Percentiles rank a stretch among this genome's conserved stretches.
These are phyloP conservation scores for Acrocephalus arundinaceus DNA, from an alignment of 2,113 vertebrate species.

Conservation along the genomic window DNA sequence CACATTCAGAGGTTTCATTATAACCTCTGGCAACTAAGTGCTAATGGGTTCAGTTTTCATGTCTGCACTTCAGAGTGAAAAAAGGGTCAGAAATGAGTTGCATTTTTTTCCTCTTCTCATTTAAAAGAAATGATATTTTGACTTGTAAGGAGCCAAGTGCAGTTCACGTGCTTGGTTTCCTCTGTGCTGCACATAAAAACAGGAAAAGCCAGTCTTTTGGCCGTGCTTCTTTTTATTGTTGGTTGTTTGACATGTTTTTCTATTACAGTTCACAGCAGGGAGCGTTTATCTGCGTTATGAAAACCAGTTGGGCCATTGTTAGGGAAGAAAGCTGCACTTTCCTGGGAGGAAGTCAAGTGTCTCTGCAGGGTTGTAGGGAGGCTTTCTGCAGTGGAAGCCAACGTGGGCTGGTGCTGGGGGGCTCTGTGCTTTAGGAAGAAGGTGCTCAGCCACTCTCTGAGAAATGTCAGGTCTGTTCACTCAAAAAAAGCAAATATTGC, in stretches of 20 bases:
- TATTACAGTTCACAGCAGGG: conserved; percentile 60
- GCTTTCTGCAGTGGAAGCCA: background rate
- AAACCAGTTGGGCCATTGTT: conserved; percentile 65
- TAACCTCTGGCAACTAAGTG: conserved; percentile 3
- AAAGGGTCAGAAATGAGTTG: background rate
- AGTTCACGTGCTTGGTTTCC: conserved; percentile 51
- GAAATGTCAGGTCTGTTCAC: background rate
- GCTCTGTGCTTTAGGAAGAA: background rate
- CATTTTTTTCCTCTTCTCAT: conserved; percentile 13
- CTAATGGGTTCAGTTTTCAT: conserved; percentile 40
- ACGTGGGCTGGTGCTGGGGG: background rate
- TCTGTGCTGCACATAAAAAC: conserved; percentile 46
- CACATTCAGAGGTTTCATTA: conserved; percentile 9
- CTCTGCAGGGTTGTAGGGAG: background rate
- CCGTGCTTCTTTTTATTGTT: conserved; percentile 53
- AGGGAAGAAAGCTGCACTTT: conserved; percentile 48
- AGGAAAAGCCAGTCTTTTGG: conserved; percentile 62
- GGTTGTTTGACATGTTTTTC: conserved; percentile 68
- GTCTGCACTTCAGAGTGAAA: conserved; percentile 16
- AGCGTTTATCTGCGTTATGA: conserved; percentile 58
- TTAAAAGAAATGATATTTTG: conserved; percentile 44
- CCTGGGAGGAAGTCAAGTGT: conserved; percentile 56
- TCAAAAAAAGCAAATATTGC: background rate
- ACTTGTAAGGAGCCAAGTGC: conserved; percentile 39
- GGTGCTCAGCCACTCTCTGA: background rate